Evolutionary conservation across 1,140 invertebrate genomes (phyloP).

Genomic region (Sitodiplosis mosellana): DNA sequence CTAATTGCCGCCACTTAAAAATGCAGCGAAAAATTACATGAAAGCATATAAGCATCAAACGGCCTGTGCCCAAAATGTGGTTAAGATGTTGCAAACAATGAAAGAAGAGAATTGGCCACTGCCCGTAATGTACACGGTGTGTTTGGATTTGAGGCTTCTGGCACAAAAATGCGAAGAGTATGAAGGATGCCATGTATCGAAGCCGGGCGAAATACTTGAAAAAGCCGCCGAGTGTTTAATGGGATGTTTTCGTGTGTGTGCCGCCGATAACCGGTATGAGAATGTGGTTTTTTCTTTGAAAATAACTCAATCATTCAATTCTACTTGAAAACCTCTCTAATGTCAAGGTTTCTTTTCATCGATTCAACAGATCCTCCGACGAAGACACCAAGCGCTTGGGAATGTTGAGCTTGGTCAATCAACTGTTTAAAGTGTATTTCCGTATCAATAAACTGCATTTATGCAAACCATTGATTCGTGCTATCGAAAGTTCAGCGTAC

Average conservation of each 20-base stretch:
- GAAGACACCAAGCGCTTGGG: constrained; percentile 86
- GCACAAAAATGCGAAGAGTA: constrained; percentile 56
- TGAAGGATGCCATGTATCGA: constrained; percentile 20
- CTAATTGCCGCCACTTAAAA: constrained; percentile 32
- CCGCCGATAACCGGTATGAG: constrained; percentile 60
- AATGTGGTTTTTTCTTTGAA: not conserved
- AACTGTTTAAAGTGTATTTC: constrained; percentile 96
- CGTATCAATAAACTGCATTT: constrained; percentile 92
- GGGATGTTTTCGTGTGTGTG: constrained; percentile 87
- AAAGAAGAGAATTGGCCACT: constrained; percentile 95
- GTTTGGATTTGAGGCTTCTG: constrained; percentile 71
- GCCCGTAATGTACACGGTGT: constrained; percentile 74
- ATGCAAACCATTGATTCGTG: constrained; percentile 89
- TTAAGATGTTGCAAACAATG: constrained; percentile 66
- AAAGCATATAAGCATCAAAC: constrained; percentile 66
- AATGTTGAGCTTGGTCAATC: constrained; percentile 91
- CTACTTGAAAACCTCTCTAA: not conserved
- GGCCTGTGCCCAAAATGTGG: constrained; percentile 54
- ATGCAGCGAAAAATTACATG: constrained; percentile 44
- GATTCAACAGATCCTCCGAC: constrained; percentile 42
- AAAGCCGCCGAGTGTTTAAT: constrained; percentile 89
- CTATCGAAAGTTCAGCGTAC: constrained; percentile 78
- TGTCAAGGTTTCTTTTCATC: not conserved
- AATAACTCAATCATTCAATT: not conserved
- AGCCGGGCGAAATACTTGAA: constrained; percentile 64